Evolutionary conservation across 2,888 invertebrate genomes (phyloP).

Genomic region (Eledona agricola): DNA sequence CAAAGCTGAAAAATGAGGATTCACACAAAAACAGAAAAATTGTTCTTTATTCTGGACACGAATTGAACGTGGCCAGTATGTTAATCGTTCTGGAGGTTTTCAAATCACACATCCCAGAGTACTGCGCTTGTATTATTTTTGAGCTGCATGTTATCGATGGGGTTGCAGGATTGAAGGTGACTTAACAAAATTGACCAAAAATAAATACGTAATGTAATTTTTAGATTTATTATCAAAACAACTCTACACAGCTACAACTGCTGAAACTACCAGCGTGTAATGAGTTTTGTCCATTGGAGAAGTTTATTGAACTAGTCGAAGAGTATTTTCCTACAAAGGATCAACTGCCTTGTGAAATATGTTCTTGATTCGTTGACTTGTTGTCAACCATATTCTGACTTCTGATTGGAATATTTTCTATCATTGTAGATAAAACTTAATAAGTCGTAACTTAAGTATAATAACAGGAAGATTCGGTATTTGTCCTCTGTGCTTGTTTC

Average conservation of each 20-base stretch:
- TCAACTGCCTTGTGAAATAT: no score
- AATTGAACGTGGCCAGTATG: conserved; percentile 64
- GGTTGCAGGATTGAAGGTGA: conserved; percentile 49
- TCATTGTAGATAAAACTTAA: no score
- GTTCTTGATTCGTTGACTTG: no score
- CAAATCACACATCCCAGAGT: conserved; percentile 55
- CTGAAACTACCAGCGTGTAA: conserved; percentile 52
- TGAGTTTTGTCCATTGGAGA: conserved; percentile 30
- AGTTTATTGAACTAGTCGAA: conserved; percentile 30
- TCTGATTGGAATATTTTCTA: no score
- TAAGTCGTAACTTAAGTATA: no score
- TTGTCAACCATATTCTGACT: no score
- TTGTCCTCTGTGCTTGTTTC: no score
- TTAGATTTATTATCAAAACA: conserved; percentile 28
- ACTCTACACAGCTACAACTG: conserved; percentile 39
- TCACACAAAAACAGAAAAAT: conserved; percentile 40
- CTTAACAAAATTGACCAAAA: conserved; percentile 3
- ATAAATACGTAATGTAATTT: conserved; percentile 7
- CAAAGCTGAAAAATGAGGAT: neutral
- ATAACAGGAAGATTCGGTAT: no score
- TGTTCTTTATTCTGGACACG: conserved; percentile 64
- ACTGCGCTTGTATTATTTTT: conserved; percentile 49
- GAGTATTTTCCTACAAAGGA: conserved; percentile 36
- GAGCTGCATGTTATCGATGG: conserved; percentile 49
- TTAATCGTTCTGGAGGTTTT: conserved; percentile 62